Evolutionary conservation across 1,140 invertebrate species (phyloP), one percentile per base, ranked within the genome.

Genomic region (Drosophila azteca): DNA sequence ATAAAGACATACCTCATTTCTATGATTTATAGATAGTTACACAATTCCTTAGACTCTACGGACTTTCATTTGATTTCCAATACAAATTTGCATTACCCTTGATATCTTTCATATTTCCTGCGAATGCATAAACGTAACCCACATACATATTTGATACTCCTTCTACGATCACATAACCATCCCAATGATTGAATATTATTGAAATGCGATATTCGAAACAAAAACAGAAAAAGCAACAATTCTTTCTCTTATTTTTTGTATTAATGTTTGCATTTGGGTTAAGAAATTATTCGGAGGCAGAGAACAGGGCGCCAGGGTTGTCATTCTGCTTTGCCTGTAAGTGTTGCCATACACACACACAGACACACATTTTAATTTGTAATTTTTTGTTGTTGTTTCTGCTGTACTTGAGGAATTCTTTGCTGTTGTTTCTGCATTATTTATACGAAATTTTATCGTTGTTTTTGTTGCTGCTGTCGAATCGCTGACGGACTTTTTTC

Each of bases 231-330:
- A 1, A 11, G 43, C 29, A 31, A 31, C 8, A 9, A 31, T 45
- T 17, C 29, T 24, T 48, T 20, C 22, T 60, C n/a, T 61, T 68
- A 44, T 63, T 64, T 81, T 69, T 24, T 51, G 17, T 63, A 69
- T 69, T 77, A 82, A 82, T 82, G 59, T 60, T 82, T 82, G 79
- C 70, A 82, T 75, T 75, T 66, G 79, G 74, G 79, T 75, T 82
- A 78, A 50, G 49, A 60, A 73, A 73, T 69, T 64, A 66, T 62
- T 73, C 29, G 43, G 58, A 51, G 39, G n/a, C 53, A 24, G 9
- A 22, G 22, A 20, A 24, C 9, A 9, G 9, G 59, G 46, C 64
- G 70, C 57, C 59, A 51, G 22, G 22, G 45, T 26, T 68, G 43
- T 41, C 22, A 24, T 39, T 63, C 31, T 46, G 46, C 7, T 9